Conservation (phyloP, 2,797 vertebrate genomes). For the Aeoliscus strigatus region DNA sequence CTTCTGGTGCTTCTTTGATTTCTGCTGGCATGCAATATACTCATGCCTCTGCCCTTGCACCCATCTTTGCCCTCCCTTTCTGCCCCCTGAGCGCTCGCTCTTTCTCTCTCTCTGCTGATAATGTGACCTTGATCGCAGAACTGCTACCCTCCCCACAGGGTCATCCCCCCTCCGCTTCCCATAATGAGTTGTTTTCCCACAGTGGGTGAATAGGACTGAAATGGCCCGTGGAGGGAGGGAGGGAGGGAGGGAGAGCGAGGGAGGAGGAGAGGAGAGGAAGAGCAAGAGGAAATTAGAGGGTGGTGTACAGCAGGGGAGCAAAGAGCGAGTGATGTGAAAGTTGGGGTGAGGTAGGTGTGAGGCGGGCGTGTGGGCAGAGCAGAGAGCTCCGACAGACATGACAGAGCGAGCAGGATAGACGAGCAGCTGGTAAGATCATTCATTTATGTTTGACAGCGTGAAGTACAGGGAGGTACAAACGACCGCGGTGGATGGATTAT, state of each 20-base stretch:
- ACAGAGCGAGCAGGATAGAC: slow-evolving; percentile 27
- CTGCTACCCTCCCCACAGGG: slow-evolving; percentile 47
- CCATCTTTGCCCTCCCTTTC: slow-evolving; percentile 14
- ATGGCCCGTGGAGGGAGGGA: slow-evolving; percentile 42
- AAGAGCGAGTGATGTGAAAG: slow-evolving; percentile 21
- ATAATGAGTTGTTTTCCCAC: slow-evolving; percentile 82
- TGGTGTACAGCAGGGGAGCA: slow-evolving; percentile 16
- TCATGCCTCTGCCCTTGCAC: slow-evolving; percentile 28
- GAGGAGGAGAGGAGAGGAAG: slow-evolving; percentile 38
- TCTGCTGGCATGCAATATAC: slow-evolving; percentile 28
- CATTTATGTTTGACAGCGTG: slow-evolving; percentile 24
- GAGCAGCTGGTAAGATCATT: slow-evolving; percentile 60
- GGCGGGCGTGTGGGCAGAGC: slow-evolving; percentile 38
- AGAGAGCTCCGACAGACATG: slow-evolving; percentile 31
- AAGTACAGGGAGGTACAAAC: neutral
- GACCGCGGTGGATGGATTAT: too few species aligned
- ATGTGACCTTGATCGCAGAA: slow-evolving; percentile 72
- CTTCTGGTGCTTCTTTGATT: slow-evolving; percentile 4
- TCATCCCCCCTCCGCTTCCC: slow-evolving; percentile 45
- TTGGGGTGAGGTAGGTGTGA: slow-evolving; percentile 45
- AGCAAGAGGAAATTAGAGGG: too few species aligned
- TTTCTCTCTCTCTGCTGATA: slow-evolving; percentile 47
- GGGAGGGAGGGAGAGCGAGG: slow-evolving; percentile 36
- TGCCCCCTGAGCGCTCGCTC: slow-evolving; percentile 8
- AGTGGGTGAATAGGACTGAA: slow-evolving; percentile 66